Percentiles rank a stretch among this genome's conserved stretches.
Conservation (phyloP, 2,113 vertebrate genomes). For the Plectropomus leopardus region DNA sequence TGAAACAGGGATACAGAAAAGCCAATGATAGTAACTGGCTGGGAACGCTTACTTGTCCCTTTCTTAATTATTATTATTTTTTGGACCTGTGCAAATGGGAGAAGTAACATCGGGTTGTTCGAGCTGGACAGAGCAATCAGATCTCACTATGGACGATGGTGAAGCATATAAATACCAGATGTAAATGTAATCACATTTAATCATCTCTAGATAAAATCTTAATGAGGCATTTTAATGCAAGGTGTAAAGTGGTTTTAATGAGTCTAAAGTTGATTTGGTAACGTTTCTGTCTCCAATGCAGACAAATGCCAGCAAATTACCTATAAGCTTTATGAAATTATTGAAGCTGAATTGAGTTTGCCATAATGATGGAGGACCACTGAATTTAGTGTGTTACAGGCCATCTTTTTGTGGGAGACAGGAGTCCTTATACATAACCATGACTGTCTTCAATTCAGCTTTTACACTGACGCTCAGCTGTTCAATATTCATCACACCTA, state of each 20-base stretch:
- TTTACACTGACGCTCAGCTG: slow-evolving; percentile 71
- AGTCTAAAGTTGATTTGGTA: background rate
- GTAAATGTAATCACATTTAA: background rate
- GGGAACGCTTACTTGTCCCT: no score
- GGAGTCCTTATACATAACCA: slow-evolving; percentile 74
- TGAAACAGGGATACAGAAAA: no score
- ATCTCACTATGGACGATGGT: background rate
- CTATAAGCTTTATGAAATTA: slow-evolving; percentile 41
- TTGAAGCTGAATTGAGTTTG: slow-evolving; percentile 48
- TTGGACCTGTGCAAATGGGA: no score
- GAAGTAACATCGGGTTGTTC: no score
- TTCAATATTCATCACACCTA: slow-evolving; percentile 84
- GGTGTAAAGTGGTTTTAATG: no score
- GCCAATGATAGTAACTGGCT: no score
- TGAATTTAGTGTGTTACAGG: slow-evolving; percentile 59
- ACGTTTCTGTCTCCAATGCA: slow-evolving; percentile 29
- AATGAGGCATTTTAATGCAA: background rate
- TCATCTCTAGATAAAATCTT: background rate
- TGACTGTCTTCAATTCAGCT: slow-evolving; percentile 63
- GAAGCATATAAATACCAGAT: background rate
- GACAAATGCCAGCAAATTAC: slow-evolving; percentile 26
- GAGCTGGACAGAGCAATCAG: background rate
- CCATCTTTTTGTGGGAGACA: slow-evolving; percentile 46
- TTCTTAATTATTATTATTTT: no score
- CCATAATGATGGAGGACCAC: slow-evolving; percentile 57